Conservation (phyloP, 2,888 invertebrate species). For the Leucophenga maculata region DNA sequence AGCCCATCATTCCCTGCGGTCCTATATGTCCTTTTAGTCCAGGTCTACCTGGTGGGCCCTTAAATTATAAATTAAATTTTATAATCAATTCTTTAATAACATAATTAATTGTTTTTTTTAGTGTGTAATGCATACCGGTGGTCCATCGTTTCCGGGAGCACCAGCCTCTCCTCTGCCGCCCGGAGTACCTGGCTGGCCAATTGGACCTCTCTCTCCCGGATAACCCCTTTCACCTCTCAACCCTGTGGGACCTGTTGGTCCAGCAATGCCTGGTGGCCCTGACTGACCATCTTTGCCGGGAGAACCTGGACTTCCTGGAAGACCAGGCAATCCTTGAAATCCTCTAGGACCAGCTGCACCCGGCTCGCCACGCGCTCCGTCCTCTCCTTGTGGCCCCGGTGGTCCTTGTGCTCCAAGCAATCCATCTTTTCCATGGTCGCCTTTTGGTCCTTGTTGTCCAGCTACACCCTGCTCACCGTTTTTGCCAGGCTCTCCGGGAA, state of each 20-base stretch:
- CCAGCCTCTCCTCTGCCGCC: constrained; percentile 75
- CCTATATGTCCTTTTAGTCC: constrained; percentile 87
- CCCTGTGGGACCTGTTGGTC: constrained; percentile 77
- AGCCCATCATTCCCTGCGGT: constrained; percentile 84
- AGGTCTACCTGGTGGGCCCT: constrained; percentile 76
- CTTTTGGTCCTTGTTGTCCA: constrained; percentile 85
- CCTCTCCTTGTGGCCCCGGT: constrained; percentile 80
- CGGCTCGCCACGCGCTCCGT: constrained; percentile 83
- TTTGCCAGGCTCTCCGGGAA: constrained; percentile 84
- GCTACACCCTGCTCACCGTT: constrained; percentile 82
- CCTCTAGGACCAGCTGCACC: constrained; percentile 86
- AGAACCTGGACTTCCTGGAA: constrained; percentile 80
- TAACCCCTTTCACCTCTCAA: constrained; percentile 80
- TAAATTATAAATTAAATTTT: constrained; percentile 30
- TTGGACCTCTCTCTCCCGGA: constrained; percentile 82
- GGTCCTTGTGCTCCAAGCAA: constrained; percentile 82
- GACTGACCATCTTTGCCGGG: constrained; percentile 87
- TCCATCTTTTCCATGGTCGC: constrained; percentile 86
- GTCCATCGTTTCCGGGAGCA: constrained; percentile 74
- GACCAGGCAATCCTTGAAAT: constrained; percentile 78
- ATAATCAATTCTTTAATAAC: not conserved
- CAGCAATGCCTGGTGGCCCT: constrained; percentile 80
- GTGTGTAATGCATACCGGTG: constrained; percentile 74
- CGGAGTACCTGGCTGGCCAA: constrained; percentile 75
- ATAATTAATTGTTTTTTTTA: not conserved